These are phyloP conservation scores for Drosophila insularis DNA, from an alignment of 1,140 invertebrate species.

Conservation along the genomic window DNA sequence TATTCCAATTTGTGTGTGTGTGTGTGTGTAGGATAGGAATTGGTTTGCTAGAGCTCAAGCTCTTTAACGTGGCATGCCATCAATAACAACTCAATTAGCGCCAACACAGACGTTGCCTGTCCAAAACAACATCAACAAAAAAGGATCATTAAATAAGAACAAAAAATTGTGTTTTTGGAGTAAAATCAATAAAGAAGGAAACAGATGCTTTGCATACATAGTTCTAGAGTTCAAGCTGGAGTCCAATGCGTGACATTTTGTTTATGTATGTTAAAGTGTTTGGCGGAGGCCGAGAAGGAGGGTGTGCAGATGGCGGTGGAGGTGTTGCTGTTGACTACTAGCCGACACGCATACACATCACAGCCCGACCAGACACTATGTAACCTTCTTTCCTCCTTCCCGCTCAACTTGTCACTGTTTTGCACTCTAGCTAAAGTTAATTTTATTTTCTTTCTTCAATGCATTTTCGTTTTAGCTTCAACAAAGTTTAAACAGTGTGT, in stretches of 20 bases:
- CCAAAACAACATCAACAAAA: background rate
- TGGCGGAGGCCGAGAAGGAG: too few relatives aligned
- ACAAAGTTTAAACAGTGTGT: slow-evolving; percentile 72
- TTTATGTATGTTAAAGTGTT: slow-evolving; percentile 16
- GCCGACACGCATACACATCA: slow-evolving; percentile 2
- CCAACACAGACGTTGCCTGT: slow-evolving; percentile 23
- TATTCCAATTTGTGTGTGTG: too few relatives aligned
- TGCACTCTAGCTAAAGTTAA: slow-evolving; percentile 32
- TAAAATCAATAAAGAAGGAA: slow-evolving; percentile 67
- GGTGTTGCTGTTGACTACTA: slow-evolving; percentile 6
- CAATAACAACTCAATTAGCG: slow-evolving; percentile 69
- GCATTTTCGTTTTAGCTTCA: slow-evolving; percentile 65
- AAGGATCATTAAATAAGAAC: slow-evolving; percentile 5
- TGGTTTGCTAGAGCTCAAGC: slow-evolving; percentile 2
- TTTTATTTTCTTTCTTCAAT: slow-evolving; percentile 3
- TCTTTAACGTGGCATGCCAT: slow-evolving; percentile 51
- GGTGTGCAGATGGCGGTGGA: slow-evolving; percentile 14
- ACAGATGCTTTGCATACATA: slow-evolving; percentile 5
- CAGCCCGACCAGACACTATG: background rate
- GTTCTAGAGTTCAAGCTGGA: background rate
- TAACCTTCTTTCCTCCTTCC: slow-evolving; percentile 26
- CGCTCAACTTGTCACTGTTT: slow-evolving; percentile 20
- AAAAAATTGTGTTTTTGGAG: slow-evolving; percentile 20
- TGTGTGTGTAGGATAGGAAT: background rate
- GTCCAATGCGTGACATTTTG: slow-evolving; percentile 12